Conservation (phyloP, 2,888 invertebrate species). For the Caenorhabditis sp. region DNA sequence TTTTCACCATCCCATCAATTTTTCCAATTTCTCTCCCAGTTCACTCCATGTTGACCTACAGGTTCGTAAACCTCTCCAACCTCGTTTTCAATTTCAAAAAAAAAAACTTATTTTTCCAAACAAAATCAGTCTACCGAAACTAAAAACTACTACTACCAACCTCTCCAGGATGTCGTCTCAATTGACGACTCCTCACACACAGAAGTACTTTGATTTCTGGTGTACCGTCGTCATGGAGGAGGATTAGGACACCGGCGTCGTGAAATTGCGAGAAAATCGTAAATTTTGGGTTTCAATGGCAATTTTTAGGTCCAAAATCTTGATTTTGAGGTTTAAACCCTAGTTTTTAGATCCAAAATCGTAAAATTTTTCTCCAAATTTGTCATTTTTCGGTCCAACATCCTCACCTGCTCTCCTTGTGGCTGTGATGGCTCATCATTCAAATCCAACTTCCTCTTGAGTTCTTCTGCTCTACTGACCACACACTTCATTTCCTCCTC, state of each 20-base stretch:
- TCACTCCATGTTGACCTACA: background rate
- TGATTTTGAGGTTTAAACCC: too few species aligned
- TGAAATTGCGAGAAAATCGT: constrained; percentile 33
- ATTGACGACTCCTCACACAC: constrained; percentile 65
- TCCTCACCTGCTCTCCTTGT: constrained; percentile 44
- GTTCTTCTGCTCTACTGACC: constrained; percentile 19
- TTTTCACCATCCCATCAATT: too few species aligned
- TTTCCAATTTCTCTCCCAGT: background rate
- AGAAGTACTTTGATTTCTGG: constrained; percentile 64
- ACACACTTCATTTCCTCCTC: background rate
- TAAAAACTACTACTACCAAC: constrained; percentile 63
- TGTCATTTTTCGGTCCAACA: background rate
- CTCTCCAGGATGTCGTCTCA: constrained; percentile 69
- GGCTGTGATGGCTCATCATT: constrained; percentile 20
- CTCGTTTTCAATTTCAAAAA: too few species aligned
- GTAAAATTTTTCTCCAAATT: background rate
- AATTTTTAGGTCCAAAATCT: too few species aligned
- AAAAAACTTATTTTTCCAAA: too few species aligned
- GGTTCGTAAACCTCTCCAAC: background rate
- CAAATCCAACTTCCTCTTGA: constrained; percentile 35
- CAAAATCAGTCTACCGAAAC: constrained; percentile 22
- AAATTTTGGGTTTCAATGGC: too few species aligned
- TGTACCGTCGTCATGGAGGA: constrained; percentile 49
- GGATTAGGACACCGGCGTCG: constrained; percentile 71
- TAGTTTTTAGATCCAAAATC: too few species aligned